Evolutionary conservation across 2,797 vertebrate species (phyloP), one percentile per base, ranked within the genome.

Genomic region (Danio tinwini): DNA sequence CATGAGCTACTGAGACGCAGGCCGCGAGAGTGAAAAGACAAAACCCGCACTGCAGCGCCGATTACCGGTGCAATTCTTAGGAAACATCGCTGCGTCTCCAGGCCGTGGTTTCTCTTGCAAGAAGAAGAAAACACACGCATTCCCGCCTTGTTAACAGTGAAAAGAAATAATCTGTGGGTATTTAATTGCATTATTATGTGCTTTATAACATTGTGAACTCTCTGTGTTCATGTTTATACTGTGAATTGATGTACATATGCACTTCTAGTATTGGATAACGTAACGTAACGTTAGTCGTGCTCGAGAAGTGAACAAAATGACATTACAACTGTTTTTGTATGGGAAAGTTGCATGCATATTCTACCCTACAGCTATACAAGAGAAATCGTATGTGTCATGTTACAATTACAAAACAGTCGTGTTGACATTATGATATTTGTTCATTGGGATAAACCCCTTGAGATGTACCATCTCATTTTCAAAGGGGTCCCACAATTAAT

Each of bases 31-130:
- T 44, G 21, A 14, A 11, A 9, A n/a, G 55, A 61, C 21, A 4
- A 2, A 52, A 7, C 2, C 45, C 13, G 39, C 17, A 53, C n/a
- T 61, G 47, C 47, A 52, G 67, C 47, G 6, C 39, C 11, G 17
- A n/a, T 69, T 1, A 0, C 44, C 0, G 0, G 29, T 37, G 13
- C n/a, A 29, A 13, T 12, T 21, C 8, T 14, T 19, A 52, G 67
- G 76, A 78, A 71, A 71, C 55, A 44, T 13, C 67, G 55, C 58
- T 78, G 76, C 76, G 17, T 71, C 50, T 53, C 40, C 47, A 78
- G 76, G 76, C 67, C 76, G 11, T 40, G 39, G 40, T 64, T 16
- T 62, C 10, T 52, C 1, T 12, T 59, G 53, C 5, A 7, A 58
- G 10, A 39, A 42, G n/a, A 39, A 16, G 14, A 47, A 69, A 58